Base-by-base conservation (phyloP, 1,140 invertebrate genomes). In the Nebria ingens region DNA sequence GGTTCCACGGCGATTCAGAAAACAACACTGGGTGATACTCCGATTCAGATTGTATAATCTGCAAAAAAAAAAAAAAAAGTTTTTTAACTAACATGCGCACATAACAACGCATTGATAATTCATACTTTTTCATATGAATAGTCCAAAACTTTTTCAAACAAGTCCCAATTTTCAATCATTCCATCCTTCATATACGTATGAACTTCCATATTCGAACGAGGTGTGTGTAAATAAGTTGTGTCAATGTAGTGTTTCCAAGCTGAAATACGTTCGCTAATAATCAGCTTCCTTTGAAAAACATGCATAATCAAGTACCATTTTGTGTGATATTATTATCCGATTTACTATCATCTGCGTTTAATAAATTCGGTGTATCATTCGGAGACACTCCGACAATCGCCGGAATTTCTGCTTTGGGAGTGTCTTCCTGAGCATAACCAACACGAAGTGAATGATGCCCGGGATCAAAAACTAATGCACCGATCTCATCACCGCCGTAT, bases 101-200 rank as follows among this genome's bases (percentile, higher is more conserved):
- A 12, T 20, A 9, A n/a, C 21, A 51, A 52, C n/a, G n/a, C 53
- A 55, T 19, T 52, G 17, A 52, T 52, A 19, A 38, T 13, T 79
- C 76, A 62, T 77, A 85, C 75, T 69, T 91, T 89, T 21, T 82
- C 79, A 68, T 94, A 96, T 2, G 89, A 85, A 70, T 96, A 91
- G 61, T 97, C 91, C 2, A 96, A 73, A 51, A 86, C 79, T 66
- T 92, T 89, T 71, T 97, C 94, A 76, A 97, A 97, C 53, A 95
- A 75, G 63, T 97, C 93, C 93, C 93, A 97, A 70, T 97, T 93
- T 59, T 97, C 93, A 59, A 97, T 86, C 81, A 93, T 91, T 45
- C 93, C 91, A 65, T 96, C 92, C 69, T 94, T 94, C 78, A 97
- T 85, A 72, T 91, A 93, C 1, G 84, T 86, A 53, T 84, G 80